Conservation (phyloP, 2,113 vertebrate species). For the Cariama cristata region DNA sequence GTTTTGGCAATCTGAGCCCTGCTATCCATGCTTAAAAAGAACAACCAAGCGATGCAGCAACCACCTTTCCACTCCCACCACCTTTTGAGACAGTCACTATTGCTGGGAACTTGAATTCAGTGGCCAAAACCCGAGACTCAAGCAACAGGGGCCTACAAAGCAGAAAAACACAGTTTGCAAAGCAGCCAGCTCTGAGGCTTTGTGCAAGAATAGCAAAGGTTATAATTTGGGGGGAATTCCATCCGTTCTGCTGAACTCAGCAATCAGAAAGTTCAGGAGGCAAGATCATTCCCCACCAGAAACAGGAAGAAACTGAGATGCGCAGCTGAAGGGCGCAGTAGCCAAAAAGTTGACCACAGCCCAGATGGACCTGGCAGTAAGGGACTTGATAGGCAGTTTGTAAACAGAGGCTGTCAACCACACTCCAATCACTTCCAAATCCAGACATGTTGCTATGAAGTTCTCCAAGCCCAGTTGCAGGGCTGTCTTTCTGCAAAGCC, state of each 20-base stretch:
- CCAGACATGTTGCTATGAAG: neutral
- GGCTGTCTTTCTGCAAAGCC: neutral
- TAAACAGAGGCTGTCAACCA: neutral
- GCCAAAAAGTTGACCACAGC: conserved; percentile 5
- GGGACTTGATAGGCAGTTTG: neutral
- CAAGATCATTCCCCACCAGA: neutral
- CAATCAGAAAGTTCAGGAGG: neutral
- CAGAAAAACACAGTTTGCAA: neutral
- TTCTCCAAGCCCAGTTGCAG: neutral
- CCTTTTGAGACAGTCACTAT: neutral
- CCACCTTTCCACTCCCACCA: neutral
- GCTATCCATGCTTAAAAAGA: neutral
- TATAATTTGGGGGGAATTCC: neutral
- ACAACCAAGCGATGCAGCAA: neutral
- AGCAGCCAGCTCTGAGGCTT: neutral
- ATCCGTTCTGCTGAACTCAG: neutral
- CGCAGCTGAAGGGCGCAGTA: neutral
- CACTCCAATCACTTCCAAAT: neutral
- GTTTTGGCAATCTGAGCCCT: neutral
- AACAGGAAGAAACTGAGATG: conserved; percentile 2
- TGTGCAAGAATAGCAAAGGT: neutral
- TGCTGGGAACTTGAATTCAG: neutral
- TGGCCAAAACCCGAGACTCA: neutral
- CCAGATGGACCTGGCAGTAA: neutral
- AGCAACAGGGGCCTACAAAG: neutral